Conservation (phyloP, 2,888 invertebrate genomes). For the Microctonus hyperodae region DNA sequence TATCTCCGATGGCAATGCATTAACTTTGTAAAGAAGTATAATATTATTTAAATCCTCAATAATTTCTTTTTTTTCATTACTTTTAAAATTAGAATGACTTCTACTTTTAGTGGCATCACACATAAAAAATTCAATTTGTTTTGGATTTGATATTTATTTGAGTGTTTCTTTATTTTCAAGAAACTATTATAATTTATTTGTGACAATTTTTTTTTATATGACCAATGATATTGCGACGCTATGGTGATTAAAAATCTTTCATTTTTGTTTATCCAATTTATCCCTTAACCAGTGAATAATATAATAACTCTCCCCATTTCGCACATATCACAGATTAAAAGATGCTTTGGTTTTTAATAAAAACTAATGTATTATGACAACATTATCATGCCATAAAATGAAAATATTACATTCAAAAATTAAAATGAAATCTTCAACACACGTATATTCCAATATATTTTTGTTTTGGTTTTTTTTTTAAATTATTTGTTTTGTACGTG, state of each 20-base stretch:
- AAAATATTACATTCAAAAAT: conserved; percentile 15
- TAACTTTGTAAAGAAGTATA: background rate
- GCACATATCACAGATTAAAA: conserved; percentile 62
- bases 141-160: background rate
- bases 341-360: conserved; percentile 58
- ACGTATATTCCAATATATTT: conserved; percentile 24
- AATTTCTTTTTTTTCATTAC: background rate
- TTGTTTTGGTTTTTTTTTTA: conserved; percentile 30
- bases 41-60: background rate
- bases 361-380: conserved; percentile 1
- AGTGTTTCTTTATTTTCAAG: background rate
- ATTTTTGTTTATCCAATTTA: background rate
- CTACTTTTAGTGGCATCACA: background rate
- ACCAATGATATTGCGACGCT: background rate
- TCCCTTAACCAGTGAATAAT: conserved; percentile 35
- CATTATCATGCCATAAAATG: background rate
- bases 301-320: conserved; percentile 51
- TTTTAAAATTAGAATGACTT: background rate
- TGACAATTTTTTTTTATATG: background rate
- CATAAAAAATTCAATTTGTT: background rate
- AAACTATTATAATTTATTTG: background rate
- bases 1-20: background rate
- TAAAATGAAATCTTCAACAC: conserved; percentile 7
- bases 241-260: background rate
- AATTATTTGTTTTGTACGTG: conserved; percentile 41